Percentiles rank a stretch among this genome's conserved stretches.
Evolutionary conservation across 2,888 invertebrate genomes (phyloP).

Genomic region (Pollenia griseotomentosa): DNA sequence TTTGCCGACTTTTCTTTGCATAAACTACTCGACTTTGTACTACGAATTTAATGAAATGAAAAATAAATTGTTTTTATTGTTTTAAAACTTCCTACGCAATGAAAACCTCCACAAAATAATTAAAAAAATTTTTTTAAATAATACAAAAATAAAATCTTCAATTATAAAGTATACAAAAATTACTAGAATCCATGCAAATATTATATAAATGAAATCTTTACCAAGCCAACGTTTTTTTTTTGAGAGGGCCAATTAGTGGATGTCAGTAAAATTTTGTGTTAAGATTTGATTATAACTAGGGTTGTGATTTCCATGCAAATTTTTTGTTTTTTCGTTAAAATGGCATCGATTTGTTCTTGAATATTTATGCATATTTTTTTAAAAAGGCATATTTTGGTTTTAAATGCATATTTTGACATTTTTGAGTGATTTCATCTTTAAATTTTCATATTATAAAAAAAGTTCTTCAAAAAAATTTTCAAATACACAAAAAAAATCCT

Average conservation of each 20-base stretch:
- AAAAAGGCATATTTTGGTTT: too few species aligned
- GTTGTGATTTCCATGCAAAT: too few species aligned
- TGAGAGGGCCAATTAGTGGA: not conserved
- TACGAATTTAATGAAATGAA: not conserved
- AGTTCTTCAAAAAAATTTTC: too few species aligned
- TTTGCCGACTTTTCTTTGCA: not conserved
- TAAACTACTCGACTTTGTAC: not conserved
- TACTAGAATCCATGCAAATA: not conserved
- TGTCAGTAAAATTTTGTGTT: too few species aligned
- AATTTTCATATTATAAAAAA: too few species aligned
- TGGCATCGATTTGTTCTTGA: too few species aligned
- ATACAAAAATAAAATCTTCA: constrained; percentile 23
- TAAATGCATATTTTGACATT: too few species aligned
- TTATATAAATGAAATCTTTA: not conserved
- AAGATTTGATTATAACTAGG: too few species aligned
- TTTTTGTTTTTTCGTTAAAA: too few species aligned
- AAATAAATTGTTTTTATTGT: constrained; percentile 20
- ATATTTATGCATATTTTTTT: too few species aligned
- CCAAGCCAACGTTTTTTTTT: not conserved
- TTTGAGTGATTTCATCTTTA: too few species aligned
- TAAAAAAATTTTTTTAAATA: not conserved
- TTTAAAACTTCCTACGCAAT: constrained; percentile 48
- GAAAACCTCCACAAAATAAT: constrained; percentile 43
- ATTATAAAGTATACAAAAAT: constrained; percentile 14
- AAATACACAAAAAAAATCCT: too few species aligned